A percentile compares a stretch with the other conserved stretches of the same genome.
Evolutionary conservation across 2,113 vertebrate species (phyloP).

Genomic region (Baryphthengus martii): DNA sequence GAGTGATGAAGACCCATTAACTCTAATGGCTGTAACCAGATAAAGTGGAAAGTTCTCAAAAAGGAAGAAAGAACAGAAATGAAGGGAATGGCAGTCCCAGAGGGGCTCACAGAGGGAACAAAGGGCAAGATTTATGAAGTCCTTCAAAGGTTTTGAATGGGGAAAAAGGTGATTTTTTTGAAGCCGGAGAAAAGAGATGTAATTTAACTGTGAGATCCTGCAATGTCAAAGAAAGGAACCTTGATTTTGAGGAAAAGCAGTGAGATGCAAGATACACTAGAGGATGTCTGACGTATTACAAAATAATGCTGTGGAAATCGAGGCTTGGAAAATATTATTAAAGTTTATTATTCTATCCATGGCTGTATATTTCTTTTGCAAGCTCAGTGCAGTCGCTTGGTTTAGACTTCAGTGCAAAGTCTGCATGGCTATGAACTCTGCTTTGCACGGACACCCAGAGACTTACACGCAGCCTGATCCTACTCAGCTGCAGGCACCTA

Average conservation of each 20-base stretch:
- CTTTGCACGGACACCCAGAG: background rate
- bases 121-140: background rate
- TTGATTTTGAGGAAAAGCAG: background rate
- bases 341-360: background rate
- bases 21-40: background rate
- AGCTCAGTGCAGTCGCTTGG: background rate
- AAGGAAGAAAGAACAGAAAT: background rate
- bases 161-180: background rate
- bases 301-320: fast-evolving
- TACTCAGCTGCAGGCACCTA: background rate
- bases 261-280: background rate
- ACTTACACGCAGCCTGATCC: background rate
- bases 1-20: background rate
- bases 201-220: background rate
- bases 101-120: background rate
- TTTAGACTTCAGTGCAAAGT: background rate
- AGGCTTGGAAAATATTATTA: background rate
- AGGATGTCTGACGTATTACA: background rate
- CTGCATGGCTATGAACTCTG: background rate
- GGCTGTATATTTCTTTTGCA: background rate
- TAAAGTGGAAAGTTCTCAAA: background rate
- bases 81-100: background rate
- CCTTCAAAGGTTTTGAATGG: background rate
- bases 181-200: background rate
- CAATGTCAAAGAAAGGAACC: background rate